phyloP scores from a whole-genome alignment of 2,113 vertebrate species.

The Boulengerochromis microlepis region DNA sequence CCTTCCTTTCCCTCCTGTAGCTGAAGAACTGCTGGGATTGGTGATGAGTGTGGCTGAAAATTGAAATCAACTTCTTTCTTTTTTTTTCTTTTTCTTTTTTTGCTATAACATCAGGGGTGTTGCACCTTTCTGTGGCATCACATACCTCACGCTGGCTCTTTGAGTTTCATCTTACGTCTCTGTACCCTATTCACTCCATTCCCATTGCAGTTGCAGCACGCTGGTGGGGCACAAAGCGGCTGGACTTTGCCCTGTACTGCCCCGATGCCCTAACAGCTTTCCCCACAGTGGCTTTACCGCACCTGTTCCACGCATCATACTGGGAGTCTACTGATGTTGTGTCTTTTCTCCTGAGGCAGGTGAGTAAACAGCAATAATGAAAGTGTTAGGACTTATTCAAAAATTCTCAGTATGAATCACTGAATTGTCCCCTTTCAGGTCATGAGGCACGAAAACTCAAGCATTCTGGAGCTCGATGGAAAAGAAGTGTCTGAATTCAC shows the following conservation, averaged over 20 bases:
- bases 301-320: slow-evolving; percentile 96
- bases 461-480: slow-evolving; percentile 88
- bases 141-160: not conserved
- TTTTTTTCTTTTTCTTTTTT: not conserved
- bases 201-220: slow-evolving; percentile 81
- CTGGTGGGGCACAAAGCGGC: slow-evolving; percentile 95
- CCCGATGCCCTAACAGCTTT: slow-evolving; percentile 89
- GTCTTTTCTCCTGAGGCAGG: slow-evolving; percentile 86
- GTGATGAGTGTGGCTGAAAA: slow-evolving; percentile 2
- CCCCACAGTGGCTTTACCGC: slow-evolving; percentile 87
- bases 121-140: not conserved
- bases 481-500: slow-evolving; percentile 93
- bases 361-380: not conserved
- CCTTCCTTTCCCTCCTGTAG: slow-evolving; percentile 15
- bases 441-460: slow-evolving; percentile 89
- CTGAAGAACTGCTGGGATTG: slow-evolving; percentile 28
- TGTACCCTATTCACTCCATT: not conserved
- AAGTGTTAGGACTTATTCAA: not conserved
- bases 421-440: slow-evolving; percentile 68
- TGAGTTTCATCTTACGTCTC: not conserved
- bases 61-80: not conserved
- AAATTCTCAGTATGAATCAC: not conserved
- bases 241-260: slow-evolving; percentile 95
- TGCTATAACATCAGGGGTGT: slow-evolving; percentile 7
- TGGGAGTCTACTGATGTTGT: slow-evolving; percentile 96